Percentiles rank a stretch among this genome's conserved stretches.
These are phyloP conservation scores for Ambastaia sidthimunki DNA, from an alignment of 2,797 vertebrate species.

Conservation along the genomic window DNA sequence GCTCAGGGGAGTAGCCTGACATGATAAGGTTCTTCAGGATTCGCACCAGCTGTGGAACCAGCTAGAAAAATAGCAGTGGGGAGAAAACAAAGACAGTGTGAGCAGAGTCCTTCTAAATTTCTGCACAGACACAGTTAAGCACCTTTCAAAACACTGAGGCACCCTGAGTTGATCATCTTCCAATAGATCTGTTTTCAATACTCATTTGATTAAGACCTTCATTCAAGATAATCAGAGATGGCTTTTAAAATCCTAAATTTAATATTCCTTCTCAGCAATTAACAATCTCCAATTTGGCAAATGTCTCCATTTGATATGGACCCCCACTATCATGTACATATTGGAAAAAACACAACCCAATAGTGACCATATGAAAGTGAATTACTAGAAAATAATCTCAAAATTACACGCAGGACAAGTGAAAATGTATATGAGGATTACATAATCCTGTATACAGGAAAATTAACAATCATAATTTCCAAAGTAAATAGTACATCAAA, in stretches of 20 bases:
- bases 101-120: not conserved
- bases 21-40: constrained; percentile 99
- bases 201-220: constrained; percentile 24
- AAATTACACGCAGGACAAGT: constrained; percentile 46
- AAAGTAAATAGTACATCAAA: constrained; percentile 72
- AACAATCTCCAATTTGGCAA: constrained; percentile 19
- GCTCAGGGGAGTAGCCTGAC: constrained; percentile 99
- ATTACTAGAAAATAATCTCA: constrained; percentile 65
- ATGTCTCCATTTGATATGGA: constrained; percentile 11
- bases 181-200: constrained; percentile 42
- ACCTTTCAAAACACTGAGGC: constrained; percentile 49
- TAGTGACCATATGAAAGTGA: constrained; percentile 69
- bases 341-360: constrained; percentile 63
- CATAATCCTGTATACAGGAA: constrained; percentile 59
- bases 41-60: constrained; percentile 98
- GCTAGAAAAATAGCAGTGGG: constrained; percentile 75
- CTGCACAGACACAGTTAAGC: constrained; percentile 20
- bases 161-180: constrained; percentile 53
- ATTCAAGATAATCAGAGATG: no score
- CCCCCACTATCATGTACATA: constrained; percentile 46
- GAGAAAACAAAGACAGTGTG: constrained; percentile 51
- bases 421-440: constrained; percentile 32
- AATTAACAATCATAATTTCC: constrained; percentile 54
- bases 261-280: not conserved
- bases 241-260: not conserved